These are phyloP conservation scores for Glyptemys insculpta DNA, from an alignment of 2,797 vertebrate genomes.

Conservation along the genomic window DNA sequence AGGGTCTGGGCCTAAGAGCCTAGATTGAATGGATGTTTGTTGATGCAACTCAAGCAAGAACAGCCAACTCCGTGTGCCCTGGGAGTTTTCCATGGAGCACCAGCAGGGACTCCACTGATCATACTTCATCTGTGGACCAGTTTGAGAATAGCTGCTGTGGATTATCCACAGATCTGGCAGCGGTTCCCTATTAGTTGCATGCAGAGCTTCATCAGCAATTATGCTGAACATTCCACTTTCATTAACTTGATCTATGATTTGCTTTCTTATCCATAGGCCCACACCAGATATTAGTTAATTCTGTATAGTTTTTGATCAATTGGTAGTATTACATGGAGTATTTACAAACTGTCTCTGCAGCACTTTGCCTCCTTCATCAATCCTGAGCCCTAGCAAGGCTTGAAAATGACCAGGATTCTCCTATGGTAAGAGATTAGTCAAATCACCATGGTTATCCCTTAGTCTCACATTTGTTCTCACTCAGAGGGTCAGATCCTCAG, in stretches of 20 bases:
- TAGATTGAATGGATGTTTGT: not conserved
- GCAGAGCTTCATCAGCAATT: conserved; percentile 25
- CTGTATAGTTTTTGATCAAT: conserved; percentile 2
- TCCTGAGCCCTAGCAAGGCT: not conserved
- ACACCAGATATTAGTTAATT: conserved; percentile 4
- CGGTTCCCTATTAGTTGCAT: not conserved
- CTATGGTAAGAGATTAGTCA: not conserved
- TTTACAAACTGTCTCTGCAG: not conserved
- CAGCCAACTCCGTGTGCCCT: not conserved
- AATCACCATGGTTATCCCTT: not conserved
- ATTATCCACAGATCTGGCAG: not conserved
- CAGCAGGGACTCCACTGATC: not conserved
- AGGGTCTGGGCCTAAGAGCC: not conserved
- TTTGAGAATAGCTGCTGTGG: not conserved
- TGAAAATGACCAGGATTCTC: not conserved
- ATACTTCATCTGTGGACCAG: not conserved
- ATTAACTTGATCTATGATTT: not conserved
- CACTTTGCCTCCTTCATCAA: not conserved
- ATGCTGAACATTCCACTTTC: not conserved
- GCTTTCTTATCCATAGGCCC: not conserved
- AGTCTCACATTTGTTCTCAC: not conserved
- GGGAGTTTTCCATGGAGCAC: not conserved
- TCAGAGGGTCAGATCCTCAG: too few relatives aligned
- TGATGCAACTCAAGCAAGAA: not conserved
- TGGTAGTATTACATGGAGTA: not conserved